Percentiles rank a stretch among this genome's conserved stretches.
Evolutionary conservation across 2,888 invertebrate species (phyloP).

Genomic region (Lacanobia oleracea): DNA sequence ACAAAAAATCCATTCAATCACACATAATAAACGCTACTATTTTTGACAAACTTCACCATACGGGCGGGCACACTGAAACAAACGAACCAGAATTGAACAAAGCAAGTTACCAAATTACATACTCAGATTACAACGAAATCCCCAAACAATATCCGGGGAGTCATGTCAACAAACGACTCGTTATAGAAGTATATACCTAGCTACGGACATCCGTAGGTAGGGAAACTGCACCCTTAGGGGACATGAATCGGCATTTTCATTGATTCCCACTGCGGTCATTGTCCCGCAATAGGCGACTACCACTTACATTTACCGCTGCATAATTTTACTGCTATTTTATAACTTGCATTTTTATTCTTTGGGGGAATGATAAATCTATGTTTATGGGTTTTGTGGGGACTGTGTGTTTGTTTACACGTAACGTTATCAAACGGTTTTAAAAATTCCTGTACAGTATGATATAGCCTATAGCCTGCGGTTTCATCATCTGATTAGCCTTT

Average conservation of each 20-base stretch:
- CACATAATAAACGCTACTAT: conserved; percentile 3
- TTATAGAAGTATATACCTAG: neutral
- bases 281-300: conserved; percentile 53
- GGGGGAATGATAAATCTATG: conserved; percentile 47
- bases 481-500: too few species aligned
- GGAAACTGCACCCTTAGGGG: conserved; percentile 63
- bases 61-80: conserved; percentile 1
- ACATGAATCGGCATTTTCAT: conserved; percentile 69
- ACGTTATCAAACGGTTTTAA: too few species aligned
- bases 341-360: conserved; percentile 53
- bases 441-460: too few species aligned
- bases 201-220: conserved; percentile 38
- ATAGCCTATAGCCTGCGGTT: too few species aligned
- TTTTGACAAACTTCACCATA: conserved; percentile 12
- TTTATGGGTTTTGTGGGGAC: conserved; percentile 1
- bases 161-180: conserved; percentile 45
- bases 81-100: conserved; percentile 21
- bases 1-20: neutral
- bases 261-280: conserved; percentile 72
- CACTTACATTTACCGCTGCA: conserved; percentile 61
- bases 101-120: conserved; percentile 37
- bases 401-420: conserved; percentile 28
- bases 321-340: conserved; percentile 65
- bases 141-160: conserved; percentile 52
- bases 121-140: conserved; percentile 46